phyloP scores from a whole-genome alignment of 1,140 invertebrate genomes.

The Formica selysi region DNA sequence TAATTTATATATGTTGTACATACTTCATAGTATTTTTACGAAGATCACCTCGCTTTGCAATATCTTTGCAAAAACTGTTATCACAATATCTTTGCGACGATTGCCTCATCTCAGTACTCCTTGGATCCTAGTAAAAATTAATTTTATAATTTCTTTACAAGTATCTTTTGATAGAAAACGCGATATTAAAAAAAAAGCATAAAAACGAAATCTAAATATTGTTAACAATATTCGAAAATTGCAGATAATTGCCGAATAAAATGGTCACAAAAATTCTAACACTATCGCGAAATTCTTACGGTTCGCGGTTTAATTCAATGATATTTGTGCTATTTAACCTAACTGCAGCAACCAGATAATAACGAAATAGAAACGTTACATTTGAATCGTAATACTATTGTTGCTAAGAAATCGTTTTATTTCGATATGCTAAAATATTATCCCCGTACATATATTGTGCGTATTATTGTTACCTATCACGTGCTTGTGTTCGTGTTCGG shows the following conservation, averaged over 20 bases:
- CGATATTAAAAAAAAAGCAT: not conserved
- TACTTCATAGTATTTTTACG: not conserved
- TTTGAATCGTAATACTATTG: no score
- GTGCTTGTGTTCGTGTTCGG: no score
- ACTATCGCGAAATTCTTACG: no score
- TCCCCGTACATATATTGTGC: no score
- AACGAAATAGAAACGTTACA: no score
- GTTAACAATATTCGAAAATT: not conserved
- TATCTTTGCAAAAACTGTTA: not conserved
- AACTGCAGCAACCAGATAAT: no score
- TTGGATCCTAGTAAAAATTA: not conserved
- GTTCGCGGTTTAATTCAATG: not conserved
- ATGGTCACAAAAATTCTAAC: not conserved
- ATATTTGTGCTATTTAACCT: not conserved
- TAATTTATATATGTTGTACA: not conserved
- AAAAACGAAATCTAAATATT: not conserved
- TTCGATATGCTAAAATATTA: no score
- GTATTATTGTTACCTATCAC: no score
- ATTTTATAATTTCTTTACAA: not conserved
- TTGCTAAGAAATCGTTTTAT: no score
- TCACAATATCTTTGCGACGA: no score
- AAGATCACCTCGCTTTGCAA: not conserved
- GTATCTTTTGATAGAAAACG: not conserved
- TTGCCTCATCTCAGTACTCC: not conserved
- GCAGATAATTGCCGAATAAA: not conserved